Conservation (phyloP, 2,113 vertebrate species). For the Malaclemys terrapin region DNA sequence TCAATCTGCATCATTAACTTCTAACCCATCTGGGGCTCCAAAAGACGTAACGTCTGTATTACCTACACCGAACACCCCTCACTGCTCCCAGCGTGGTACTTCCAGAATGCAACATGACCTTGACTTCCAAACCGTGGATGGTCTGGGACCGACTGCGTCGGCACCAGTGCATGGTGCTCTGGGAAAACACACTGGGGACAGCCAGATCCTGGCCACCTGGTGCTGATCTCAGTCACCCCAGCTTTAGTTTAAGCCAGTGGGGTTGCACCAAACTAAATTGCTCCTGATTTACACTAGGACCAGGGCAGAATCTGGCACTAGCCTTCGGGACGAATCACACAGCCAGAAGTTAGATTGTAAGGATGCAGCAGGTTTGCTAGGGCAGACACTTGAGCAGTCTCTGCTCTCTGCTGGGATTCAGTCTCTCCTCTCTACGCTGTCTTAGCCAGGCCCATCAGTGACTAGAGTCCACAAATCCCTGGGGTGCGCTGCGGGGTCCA, state of each 20-base stretch:
- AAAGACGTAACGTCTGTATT: not conserved
- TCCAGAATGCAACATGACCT: not conserved
- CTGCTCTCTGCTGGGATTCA: not conserved
- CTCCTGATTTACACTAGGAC: no score
- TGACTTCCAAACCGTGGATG: not conserved
- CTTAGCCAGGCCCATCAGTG: rapidly evolving
- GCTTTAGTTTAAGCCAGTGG: not conserved
- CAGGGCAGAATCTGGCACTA: no score
- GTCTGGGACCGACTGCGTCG: not conserved
- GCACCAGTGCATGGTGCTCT: not conserved
- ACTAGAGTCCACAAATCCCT: not conserved
- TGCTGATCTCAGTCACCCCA: rapidly evolving
- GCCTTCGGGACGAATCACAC: not conserved
- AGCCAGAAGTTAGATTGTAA: not conserved
- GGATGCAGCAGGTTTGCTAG: not conserved
- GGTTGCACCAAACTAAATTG: no score
- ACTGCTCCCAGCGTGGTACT: not conserved
- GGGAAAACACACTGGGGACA: not conserved
- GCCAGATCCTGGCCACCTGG: not conserved
- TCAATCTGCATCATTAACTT: not conserved
- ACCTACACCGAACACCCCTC: no score
- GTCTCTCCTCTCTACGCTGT: rapidly evolving
- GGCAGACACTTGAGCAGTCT: not conserved
- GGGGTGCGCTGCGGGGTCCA: not conserved
- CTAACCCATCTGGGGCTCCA: not conserved